A percentile compares a stretch with the other conserved stretches of the same genome.
Evolutionary conservation across 2,888 invertebrate genomes (phyloP).

Genomic region (Neoaliturus tenellus): DNA sequence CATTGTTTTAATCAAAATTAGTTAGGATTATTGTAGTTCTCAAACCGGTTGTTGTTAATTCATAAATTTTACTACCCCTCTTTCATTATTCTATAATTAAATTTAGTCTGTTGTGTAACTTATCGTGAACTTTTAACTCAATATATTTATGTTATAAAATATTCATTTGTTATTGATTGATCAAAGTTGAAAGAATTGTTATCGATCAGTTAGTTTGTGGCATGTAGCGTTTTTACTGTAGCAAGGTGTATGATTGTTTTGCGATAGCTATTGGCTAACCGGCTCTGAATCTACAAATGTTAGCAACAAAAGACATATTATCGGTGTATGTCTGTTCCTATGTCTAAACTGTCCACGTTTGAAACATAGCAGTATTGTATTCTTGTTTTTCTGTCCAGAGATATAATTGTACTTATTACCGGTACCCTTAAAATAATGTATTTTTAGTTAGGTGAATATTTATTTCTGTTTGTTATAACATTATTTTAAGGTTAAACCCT

Average conservation of each 20-base stretch:
- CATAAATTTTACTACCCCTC: not conserved
- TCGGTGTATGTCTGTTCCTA: conserved; percentile 25
- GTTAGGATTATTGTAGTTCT: not conserved
- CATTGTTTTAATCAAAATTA: not conserved
- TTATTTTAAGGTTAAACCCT: conserved; percentile 37
- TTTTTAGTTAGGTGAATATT: conserved; percentile 31
- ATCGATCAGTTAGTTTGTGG: not conserved
- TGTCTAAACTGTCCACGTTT: too few species aligned
- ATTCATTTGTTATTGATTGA: not conserved
- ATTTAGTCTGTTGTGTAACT: not conserved
- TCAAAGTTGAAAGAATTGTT: not conserved
- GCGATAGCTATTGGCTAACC: not conserved
- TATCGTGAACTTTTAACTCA: not conserved
- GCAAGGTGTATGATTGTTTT: not conserved
- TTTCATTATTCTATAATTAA: not conserved
- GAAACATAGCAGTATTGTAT: too few species aligned
- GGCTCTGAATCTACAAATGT: not conserved
- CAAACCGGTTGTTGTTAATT: not conserved
- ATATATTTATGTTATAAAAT: not conserved
- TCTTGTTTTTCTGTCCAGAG: conserved; percentile 21
- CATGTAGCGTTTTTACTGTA: not conserved
- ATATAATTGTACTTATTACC: not conserved
- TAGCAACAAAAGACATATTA: conserved; percentile 28
- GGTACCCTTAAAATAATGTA: conserved; percentile 1
- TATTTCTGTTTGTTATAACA: conserved; percentile 29